Evolutionary conservation across 37 sponge, comb jelly and placozoan species (phyloP).

Genomic region (Lycopodina hypogea): DNA sequence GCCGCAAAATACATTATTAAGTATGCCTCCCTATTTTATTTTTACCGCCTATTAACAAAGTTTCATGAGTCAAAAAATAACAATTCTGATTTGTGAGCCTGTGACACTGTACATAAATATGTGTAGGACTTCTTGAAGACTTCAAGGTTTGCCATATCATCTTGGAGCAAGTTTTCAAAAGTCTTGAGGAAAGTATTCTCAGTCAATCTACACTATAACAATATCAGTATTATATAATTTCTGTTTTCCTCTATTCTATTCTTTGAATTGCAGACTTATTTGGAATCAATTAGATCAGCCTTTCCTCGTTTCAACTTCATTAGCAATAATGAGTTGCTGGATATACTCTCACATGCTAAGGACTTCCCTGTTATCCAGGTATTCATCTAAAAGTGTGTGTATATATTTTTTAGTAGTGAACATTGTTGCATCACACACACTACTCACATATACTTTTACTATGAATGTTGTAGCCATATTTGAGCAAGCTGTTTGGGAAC

Average conservation of each 20-base stretch:
- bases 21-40: too few relatives aligned
- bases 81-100: too few relatives aligned
- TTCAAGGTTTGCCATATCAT: conserved; percentile 57
- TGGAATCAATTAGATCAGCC: conserved; percentile 64
- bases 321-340: conserved; percentile 68
- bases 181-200: conserved; percentile 48
- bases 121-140: conserved; percentile 65
- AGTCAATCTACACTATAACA: too few relatives aligned
- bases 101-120: not conserved
- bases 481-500: conserved; percentile 64
- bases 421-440: too few relatives aligned
- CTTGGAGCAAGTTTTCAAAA: conserved; percentile 73
- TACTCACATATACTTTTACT: not conserved
- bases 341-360: conserved; percentile 63
- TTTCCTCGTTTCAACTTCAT: conserved; percentile 80
- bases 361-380: conserved; percentile 58
- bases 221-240: not conserved
- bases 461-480: conserved; percentile 38
- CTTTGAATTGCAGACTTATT: conserved; percentile 55
- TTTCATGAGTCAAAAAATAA: too few relatives aligned
- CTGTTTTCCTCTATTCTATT: not conserved
- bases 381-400: conserved; percentile 1
- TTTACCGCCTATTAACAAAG: too few relatives aligned
- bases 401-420: conserved; percentile 12
- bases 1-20: too few relatives aligned